Base-by-base conservation (phyloP, 2,888 invertebrate species). In the Macrophya annulata region DNA sequence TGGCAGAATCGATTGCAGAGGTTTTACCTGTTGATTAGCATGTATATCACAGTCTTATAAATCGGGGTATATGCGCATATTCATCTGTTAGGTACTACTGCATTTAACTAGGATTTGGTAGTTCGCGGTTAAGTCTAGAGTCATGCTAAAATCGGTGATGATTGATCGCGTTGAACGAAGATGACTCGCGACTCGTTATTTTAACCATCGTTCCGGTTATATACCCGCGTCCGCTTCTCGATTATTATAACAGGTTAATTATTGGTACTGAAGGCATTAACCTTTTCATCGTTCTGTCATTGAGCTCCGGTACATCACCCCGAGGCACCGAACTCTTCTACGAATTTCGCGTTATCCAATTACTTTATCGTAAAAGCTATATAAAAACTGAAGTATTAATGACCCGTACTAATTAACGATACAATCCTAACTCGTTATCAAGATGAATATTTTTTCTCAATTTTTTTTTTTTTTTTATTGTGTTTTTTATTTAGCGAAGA, bases 201-300 rank as follows among this genome's bases (percentile, higher is more conserved):
- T 81, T 25, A 65, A 21, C 45, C 15, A 68, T 71, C 21, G 15
- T 65, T 83, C 68, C 51, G 68, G 68, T 83, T 83, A 45, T 71
- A 71, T n/a, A n/a, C n/a, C n/a, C 83, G 31, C n/a, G 48, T 51
- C 25, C 45, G 17, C 43, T 48, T 48, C 48, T 83, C 83, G 71
- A 83, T 83, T 21, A 83, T 71, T 83, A 48, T 71, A 83, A 83
- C 83, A 71, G 48, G 83, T 83, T 83, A 48, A 83, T 83, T 83
- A 83, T 71, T 40, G 83, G 68, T 37, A 71, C 65, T 37, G 48
- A 10, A 83, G 71, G 25, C 83, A 68, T 83, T 83, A 71, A 71
- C 83, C 83, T 83, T 83, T 51, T 83, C 68, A 83, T 68, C 68
- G 83, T 45, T 68, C 68, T 83, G 83, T 83, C 83, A 71, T 71